These are phyloP conservation scores for Leucania comma DNA, from an alignment of 2,888 invertebrate genomes.

Conservation along the genomic window DNA sequence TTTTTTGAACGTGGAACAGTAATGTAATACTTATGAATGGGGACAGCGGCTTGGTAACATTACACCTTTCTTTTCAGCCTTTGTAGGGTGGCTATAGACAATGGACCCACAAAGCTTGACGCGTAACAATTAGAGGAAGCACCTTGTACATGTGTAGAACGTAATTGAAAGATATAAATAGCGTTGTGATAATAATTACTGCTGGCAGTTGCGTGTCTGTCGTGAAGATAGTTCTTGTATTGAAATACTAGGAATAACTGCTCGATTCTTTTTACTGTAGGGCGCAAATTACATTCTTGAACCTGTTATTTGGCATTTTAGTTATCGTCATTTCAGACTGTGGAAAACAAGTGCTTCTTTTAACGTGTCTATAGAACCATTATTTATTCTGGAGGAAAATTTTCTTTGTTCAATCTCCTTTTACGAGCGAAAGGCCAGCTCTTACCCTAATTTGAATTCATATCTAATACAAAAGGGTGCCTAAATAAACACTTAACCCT, in stretches of 20 bases:
- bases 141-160: slow-evolving; percentile 62
- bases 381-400: background rate
- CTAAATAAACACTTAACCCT: slow-evolving; percentile 44
- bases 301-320: slow-evolving; percentile 10
- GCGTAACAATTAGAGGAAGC: slow-evolving; percentile 67
- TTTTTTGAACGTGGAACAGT: slow-evolving; percentile 67
- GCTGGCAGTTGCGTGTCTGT: slow-evolving; percentile 59
- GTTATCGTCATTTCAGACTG: background rate
- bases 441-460: slow-evolving; percentile 24
- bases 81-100: slow-evolving; percentile 72
- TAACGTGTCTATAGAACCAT: background rate
- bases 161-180: slow-evolving; percentile 72
- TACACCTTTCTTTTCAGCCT: slow-evolving; percentile 73
- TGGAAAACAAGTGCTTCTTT: slow-evolving; percentile 12
- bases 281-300: slow-evolving; percentile 13
- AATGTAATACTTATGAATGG: slow-evolving; percentile 60
- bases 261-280: slow-evolving; percentile 13
- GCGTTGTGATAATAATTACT: slow-evolving; percentile 54
- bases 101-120: slow-evolving; percentile 68
- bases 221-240: slow-evolving; percentile 40
- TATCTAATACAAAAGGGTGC: slow-evolving; percentile 29
- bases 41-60: slow-evolving; percentile 70
- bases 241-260: slow-evolving; percentile 38
- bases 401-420: slow-evolving; percentile 10
- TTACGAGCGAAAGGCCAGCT: slow-evolving; percentile 2